Base-by-base conservation (phyloP, 1,140 invertebrate genomes). In the Drosophila lowei region DNA sequence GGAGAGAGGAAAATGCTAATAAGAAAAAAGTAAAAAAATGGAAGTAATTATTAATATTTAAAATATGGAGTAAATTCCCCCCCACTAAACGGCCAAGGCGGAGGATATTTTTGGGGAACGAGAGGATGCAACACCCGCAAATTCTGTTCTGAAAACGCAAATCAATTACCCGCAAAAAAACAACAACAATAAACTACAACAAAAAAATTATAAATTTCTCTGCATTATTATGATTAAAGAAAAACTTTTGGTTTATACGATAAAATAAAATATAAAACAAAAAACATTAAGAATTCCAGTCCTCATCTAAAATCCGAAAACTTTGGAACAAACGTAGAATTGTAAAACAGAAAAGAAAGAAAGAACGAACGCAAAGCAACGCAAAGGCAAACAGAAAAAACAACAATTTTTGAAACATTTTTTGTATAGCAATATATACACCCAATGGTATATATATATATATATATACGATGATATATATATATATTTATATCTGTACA, bases 171-270 rank as follows among this genome's bases (percentile, higher is more conserved):
- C 61, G 11, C 34, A 38, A 38, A 13, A 38, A 38, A 21, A 28
- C 25, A 48, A 58, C 16, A 15, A 48, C 28, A 21, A 61, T 30
- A 15, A 68, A 70, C 25, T 64, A 63, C 63, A 66, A 80, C 77
- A 80, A 85, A 58, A 78, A 86, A 78, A 88, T 78, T 88, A 88
- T 79, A 81, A 76, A 88, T 79, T 81, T 88, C 71, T 86, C 75
- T 86, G 74, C 83, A 86, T 88, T 88, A 86, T 88, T 86, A 88
- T 86, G 88, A 79, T 88, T 88, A 83, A 88, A 75, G 65, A 74
- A 44, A 52, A 74, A 49, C 67, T 80, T 85, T 86, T 86, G 83
- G 81, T 86, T 86, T 72, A 86, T 88, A 88, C 77, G 83, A 86
- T 74, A 88, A 66, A 76, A 80, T 56, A 72, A 80, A 80, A 76